Evolutionary conservation across 2,888 invertebrate genomes (phyloP), one percentile per base, ranked within the genome.

Genomic region (Zeuzera pyrina): DNA sequence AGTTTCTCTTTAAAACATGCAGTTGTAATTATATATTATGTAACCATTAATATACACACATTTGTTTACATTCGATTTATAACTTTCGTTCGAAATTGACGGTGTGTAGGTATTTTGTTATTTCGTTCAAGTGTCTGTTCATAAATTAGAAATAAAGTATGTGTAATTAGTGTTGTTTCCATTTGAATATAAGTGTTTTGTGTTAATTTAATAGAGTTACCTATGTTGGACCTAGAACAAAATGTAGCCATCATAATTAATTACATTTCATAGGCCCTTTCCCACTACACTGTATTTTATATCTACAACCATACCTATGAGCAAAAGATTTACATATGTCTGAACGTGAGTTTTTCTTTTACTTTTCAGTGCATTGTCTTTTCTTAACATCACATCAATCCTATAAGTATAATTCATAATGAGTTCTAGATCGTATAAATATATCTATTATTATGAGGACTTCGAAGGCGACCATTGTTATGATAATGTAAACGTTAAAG

Each of bases 351-450:
- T 41, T 36, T 45, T 36, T 24, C 35, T 26, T 29, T 41, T 44
- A n/a, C 36, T 35, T 49, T 53, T 39, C 41, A 43, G 36, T 40
- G 44, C 39, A 41, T 39, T 47, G 49, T 43, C 47, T 49, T 43
- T 48, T 47, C 50, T 47, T 45, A 51, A 54, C 47, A 46, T 61
- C 53, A 46, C 57, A 51, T 55, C 57, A 41, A 36, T 33, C 55
- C 56, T 57, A 63, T 64, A 67, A 69, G n/a, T n/a, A n/a, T n/a
- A n/a, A n/a, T n/a, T n/a, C n/a, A n/a, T 66, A 60, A 66, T 76
- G 58, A 67, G 72, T 83, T 83, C 81, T 83, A 83, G 81, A 81
- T 83, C 81, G 79, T 83, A 83, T 79, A 76, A 81, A 81, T 83
- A 81, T 81, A 78, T 71, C 48, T 61, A 57, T 58, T 49, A 38